Base-by-base conservation (phyloP, 2,888 invertebrate species). In the Caenorhabditis plicata region DNA sequence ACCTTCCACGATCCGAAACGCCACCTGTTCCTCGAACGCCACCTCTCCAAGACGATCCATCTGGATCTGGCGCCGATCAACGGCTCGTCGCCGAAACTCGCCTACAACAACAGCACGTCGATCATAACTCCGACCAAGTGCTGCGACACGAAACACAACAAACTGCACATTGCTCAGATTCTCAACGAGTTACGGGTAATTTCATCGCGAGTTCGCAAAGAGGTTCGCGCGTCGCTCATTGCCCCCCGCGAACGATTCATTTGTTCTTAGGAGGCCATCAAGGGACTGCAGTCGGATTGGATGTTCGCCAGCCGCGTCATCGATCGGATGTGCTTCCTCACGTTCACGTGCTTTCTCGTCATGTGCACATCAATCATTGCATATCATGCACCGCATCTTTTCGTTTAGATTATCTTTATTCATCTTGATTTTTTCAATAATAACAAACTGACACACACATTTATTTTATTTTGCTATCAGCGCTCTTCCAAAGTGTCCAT, bases 241-340 rank as follows among this genome's bases (percentile, higher is more conserved):
- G 22, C 17, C 15, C 9, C 4, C 38, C 38, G 15, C 15, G 9
- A 4, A 5, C 20, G 13, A n/a, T 38, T 38, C 15, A n/a, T 41
- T 39, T 13, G 25, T 23, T 43, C 68, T 15, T 43, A 74, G 75
- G 77, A 77, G 41, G 63, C 73, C 35, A 67, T 77, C 47, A 73
- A 75, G 50, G 68, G 64, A 20, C 67, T 77, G n/a, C 74, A 71
- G 40, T 70, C 74, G 8, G 78, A 78, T 36, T 73, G 73, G 73
- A 78, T 78, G 67, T 78, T 78, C 47, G 77, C 76, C 4, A 75
- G 75, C 27, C 75, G 77, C 65, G 67, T 72, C 39, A 66, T 78
- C 40, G 78, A 78, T 47, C 68, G 78, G 23, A 63, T 78, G 29
- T 78, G 78, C 50, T 75, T 78, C 60, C 62, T 77, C 27, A 68